Evolutionary conservation across 2,797 vertebrate species (phyloP).

Genomic region (Hipposideros larvatus): DNA sequence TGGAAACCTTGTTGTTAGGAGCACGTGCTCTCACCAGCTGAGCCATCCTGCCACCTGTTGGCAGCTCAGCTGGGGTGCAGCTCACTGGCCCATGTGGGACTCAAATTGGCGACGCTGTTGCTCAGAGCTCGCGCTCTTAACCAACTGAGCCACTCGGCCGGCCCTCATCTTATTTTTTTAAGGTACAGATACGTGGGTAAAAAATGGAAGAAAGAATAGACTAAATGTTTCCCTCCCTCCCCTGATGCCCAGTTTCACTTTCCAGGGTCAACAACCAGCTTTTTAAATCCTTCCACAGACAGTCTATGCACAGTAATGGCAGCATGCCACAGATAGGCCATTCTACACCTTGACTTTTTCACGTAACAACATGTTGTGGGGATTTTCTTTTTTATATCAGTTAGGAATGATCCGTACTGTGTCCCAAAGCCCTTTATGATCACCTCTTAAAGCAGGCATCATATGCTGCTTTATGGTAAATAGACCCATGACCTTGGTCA

Average conservation of each 20-base stretch:
- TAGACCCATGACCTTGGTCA: background rate
- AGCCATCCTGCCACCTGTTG: no score
- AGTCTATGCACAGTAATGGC: background rate
- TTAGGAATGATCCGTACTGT: background rate
- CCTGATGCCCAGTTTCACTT: background rate
- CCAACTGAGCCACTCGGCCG: no score
- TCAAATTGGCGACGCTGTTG: no score
- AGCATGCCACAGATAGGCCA: background rate
- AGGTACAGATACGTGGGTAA: background rate
- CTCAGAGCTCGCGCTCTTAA: no score
- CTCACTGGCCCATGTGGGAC: no score
- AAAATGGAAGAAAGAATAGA: background rate
- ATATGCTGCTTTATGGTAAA: background rate
- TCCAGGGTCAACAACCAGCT: background rate
- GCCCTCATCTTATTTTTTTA: background rate
- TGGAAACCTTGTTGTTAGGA: no score
- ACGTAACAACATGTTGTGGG: background rate
- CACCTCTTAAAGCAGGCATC: background rate
- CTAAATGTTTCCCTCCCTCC: background rate
- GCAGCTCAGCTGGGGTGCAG: no score
- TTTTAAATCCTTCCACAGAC: background rate
- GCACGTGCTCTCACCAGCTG: no score
- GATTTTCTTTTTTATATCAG: background rate
- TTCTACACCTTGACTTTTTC: background rate
- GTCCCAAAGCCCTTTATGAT: background rate